Percentiles rank a stretch among this genome's conserved stretches.
These are phyloP conservation scores for Celastrina argiolus DNA, from an alignment of 2,888 invertebrate species.

Conservation along the genomic window DNA sequence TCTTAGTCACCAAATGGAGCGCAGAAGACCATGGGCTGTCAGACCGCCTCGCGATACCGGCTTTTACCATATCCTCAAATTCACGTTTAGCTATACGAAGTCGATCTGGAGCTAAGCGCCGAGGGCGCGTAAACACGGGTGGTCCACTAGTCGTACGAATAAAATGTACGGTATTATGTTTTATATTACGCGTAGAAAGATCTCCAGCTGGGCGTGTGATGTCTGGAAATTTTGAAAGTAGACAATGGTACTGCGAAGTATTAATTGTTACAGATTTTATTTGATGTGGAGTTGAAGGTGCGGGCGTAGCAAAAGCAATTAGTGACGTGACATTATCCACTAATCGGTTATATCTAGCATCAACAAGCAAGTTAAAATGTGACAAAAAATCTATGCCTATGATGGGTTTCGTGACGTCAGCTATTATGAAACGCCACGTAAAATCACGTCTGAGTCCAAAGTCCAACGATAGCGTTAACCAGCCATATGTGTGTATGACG, in stretches of 20 bases:
- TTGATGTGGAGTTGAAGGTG: neutral
- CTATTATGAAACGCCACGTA: conserved; percentile 42
- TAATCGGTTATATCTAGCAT: conserved; percentile 36
- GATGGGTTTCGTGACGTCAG: conserved; percentile 44
- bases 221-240: no score
- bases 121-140: no score
- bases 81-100: no score
- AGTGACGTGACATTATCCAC: conserved; percentile 32
- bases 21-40: conserved; percentile 31
- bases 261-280: conserved; percentile 19
- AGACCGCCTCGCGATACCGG: conserved; percentile 32
- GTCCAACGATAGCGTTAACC: conserved; percentile 25
- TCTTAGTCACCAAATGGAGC: conserved; percentile 40
- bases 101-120: no score
- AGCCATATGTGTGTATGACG: conserved; percentile 34
- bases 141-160: no score
- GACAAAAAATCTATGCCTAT: conserved; percentile 45
- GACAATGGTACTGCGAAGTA: neutral
- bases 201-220: no score
- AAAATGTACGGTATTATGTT: no score
- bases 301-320: conserved; percentile 8
- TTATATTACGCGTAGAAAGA: no score
- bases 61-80: conserved; percentile 29
- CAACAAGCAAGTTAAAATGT: conserved; percentile 40
- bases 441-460: conserved; percentile 34